Conservation (phyloP, 2,888 invertebrate genomes). For the Sarcophaga caerulescens region DNA sequence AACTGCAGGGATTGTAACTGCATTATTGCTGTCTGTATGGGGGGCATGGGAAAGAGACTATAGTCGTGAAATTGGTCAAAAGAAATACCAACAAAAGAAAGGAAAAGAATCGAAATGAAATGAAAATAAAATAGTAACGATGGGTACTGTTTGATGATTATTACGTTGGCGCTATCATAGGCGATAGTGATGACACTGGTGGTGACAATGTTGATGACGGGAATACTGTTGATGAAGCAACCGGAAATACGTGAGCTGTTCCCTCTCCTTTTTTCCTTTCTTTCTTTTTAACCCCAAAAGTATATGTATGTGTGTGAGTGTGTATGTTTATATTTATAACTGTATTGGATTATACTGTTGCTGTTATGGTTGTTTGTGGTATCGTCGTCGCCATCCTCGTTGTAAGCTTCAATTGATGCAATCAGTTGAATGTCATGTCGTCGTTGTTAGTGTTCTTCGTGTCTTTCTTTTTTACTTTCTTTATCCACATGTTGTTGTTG, state of each 20-base stretch:
- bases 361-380: slow-evolving; percentile 47
- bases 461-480: not conserved
- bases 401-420: slow-evolving; percentile 70
- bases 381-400: slow-evolving; percentile 42
- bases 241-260: slow-evolving; percentile 69
- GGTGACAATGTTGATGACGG: slow-evolving; percentile 25
- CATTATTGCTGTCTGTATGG: slow-evolving; percentile 34
- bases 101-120: not conserved
- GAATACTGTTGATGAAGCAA: slow-evolving; percentile 64
- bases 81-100: not conserved
- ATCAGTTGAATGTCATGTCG: slow-evolving; percentile 69
- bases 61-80: slow-evolving; percentile 37
- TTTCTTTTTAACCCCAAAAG: not conserved
- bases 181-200: slow-evolving; percentile 2
- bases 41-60: not conserved
- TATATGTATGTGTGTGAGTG: too few relatives aligned
- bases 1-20: not conserved
- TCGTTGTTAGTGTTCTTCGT: slow-evolving; percentile 17
- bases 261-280: slow-evolving; percentile 2
- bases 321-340: not conserved
- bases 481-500: not conserved
- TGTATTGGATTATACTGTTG: not conserved
- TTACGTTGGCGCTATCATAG: slow-evolving; percentile 16
- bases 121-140: slow-evolving; percentile 34
- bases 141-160: slow-evolving; percentile 8